Percentiles rank a stretch among this genome's conserved stretches.
Conservation (phyloP, 2,888 invertebrate genomes). For the Synanthedon andrenaeformis region DNA sequence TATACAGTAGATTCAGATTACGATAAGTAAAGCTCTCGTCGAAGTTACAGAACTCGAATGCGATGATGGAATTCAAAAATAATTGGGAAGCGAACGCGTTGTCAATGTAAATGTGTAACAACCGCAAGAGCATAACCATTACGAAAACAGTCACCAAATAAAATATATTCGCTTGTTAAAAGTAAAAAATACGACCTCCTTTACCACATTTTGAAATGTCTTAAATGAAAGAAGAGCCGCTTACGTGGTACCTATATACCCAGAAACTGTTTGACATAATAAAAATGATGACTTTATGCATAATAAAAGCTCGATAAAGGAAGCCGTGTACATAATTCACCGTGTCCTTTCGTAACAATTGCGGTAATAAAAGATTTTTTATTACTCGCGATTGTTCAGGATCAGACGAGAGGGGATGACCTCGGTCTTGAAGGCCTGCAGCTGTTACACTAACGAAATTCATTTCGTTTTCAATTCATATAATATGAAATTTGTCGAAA, state of each 20-base stretch:
- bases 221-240: too few species aligned
- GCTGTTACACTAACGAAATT: slow-evolving; percentile 24
- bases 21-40: too few species aligned
- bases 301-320: slow-evolving; percentile 36
- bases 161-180: slow-evolving; percentile 32
- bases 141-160: slow-evolving; percentile 21
- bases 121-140: too few species aligned
- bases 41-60: too few species aligned
- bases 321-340: slow-evolving; percentile 35
- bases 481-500: slow-evolving; percentile 24
- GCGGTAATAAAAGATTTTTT: slow-evolving; percentile 30
- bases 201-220: too few species aligned
- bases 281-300: slow-evolving; percentile 28
- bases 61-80: too few species aligned
- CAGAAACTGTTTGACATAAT: slow-evolving; percentile 20
- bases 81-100: too few species aligned
- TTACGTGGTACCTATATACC: not conserved
- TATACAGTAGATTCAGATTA: slow-evolving; percentile 29
- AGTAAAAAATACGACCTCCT: slow-evolving; percentile 22
- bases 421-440: slow-evolving; percentile 25
- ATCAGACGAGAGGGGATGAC: slow-evolving; percentile 24
- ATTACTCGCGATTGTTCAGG: slow-evolving; percentile 21
- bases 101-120: too few species aligned
- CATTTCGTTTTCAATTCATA: slow-evolving; percentile 46
- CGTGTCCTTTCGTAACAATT: slow-evolving; percentile 30